Conservation (phyloP, 2,888 invertebrate genomes). For the Malthinus flaveolus region DNA sequence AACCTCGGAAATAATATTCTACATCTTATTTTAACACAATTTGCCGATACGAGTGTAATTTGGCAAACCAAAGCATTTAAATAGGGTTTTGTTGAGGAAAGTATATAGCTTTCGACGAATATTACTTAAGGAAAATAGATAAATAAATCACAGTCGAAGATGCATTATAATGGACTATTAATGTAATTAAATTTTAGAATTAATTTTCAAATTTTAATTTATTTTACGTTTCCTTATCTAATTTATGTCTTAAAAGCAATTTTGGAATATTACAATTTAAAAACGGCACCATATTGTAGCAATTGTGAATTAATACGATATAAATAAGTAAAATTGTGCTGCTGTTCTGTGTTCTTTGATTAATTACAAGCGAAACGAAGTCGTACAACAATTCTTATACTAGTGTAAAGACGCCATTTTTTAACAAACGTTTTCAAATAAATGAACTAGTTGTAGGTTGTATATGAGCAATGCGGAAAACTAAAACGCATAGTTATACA, state of each 20-base stretch:
- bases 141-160: constrained; percentile 30
- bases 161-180: constrained; percentile 27
- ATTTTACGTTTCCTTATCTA: constrained; percentile 6
- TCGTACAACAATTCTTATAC: too few species aligned
- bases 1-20: constrained; percentile 21
- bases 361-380: too few species aligned
- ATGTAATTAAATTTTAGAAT: constrained; percentile 25
- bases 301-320: too few species aligned
- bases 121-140: constrained; percentile 18
- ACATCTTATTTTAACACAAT: constrained; percentile 27
- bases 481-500: too few species aligned
- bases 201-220: constrained; percentile 21
- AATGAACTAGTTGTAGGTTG: too few species aligned
- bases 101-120: constrained; percentile 23
- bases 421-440: too few species aligned
- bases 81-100: constrained; percentile 2
- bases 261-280: neutral
- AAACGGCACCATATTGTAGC: too few species aligned
- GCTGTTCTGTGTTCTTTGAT: too few species aligned
- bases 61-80: constrained; percentile 22
- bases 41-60: constrained; percentile 24
- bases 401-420: too few species aligned
- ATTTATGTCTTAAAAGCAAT: constrained; percentile 5
- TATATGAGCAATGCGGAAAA: too few species aligned
- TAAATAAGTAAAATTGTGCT: too few species aligned